phyloP scores from a whole-genome alignment of 2,113 vertebrate genomes.

The Crotalus tigris region DNA sequence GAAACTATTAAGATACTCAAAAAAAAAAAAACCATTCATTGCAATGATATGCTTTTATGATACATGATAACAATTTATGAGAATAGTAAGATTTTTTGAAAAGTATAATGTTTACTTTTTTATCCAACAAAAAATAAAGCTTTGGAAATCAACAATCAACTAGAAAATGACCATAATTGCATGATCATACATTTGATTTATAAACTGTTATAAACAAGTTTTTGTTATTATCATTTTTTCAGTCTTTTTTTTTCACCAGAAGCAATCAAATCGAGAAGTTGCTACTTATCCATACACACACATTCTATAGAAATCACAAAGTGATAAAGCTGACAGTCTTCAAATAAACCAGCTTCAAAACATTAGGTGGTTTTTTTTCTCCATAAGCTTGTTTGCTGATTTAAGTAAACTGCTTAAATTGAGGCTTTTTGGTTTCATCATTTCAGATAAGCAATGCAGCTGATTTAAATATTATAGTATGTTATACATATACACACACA shows the following conservation, averaged over 20 bases:
- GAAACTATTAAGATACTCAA: neutral
- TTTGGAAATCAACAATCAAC: neutral
- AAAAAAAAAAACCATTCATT: constrained; percentile 42
- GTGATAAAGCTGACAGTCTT: neutral
- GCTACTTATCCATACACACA: neutral
- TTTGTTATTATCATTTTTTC: neutral
- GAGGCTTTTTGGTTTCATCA: neutral
- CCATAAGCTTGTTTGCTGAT: neutral
- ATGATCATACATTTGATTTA: neutral
- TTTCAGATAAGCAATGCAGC: neutral
- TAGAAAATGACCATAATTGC: neutral
- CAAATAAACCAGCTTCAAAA: neutral
- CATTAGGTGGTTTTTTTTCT: neutral
- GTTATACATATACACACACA: neutral
- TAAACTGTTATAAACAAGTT: neutral
- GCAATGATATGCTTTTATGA: constrained; percentile 25
- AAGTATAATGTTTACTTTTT: neutral
- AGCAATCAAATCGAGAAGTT: neutral
- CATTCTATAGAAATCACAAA: neutral
- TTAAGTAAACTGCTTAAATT: neutral
- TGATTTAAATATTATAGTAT: neutral
- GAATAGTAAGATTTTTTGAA: neutral
- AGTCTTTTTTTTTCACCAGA: neutral
- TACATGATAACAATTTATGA: constrained; percentile 11
- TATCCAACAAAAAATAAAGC: neutral